phyloP scores from a whole-genome alignment of 2,888 invertebrate genomes.

The Lasioglossum malachurum region DNA sequence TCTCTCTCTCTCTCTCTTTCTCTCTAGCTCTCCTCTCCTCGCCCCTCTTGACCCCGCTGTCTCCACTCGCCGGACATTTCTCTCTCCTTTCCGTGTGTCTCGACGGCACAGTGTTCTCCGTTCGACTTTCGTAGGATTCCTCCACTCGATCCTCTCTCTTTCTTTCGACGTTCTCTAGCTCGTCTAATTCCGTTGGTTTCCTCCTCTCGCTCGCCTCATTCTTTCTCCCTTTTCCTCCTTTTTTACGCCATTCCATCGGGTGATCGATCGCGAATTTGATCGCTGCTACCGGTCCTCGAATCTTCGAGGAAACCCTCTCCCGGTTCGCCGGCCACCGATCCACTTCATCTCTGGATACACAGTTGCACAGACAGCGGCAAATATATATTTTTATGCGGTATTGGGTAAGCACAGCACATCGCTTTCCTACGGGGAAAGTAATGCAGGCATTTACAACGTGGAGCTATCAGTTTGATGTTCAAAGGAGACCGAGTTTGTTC shows the following conservation, averaged over 20 bases:
- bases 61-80: slow-evolving; percentile 34
- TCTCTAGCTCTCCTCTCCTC: background rate
- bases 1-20: background rate
- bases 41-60: background rate
- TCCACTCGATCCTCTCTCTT: slow-evolving; percentile 3
- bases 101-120: background rate
- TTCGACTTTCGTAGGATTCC: slow-evolving; percentile 30
- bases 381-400: background rate
- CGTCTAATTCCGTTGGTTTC: slow-evolving; percentile 46
- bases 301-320: slow-evolving; percentile 1
- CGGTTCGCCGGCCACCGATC: background rate
- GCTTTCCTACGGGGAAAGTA: background rate
- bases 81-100: slow-evolving; percentile 34
- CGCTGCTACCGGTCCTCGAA: background rate
- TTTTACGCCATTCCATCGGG: slow-evolving; percentile 3
- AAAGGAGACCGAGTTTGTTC: background rate
- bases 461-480: background rate
- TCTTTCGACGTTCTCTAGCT: slow-evolving; percentile 9
- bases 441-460: too few relatives aligned
- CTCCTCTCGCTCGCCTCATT: background rate
- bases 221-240: background rate
- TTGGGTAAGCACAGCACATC: background rate
- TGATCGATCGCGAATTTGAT: slow-evolving; percentile 24
- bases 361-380: background rate
- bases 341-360: background rate